Percentiles rank a stretch among this genome's conserved stretches.
Evolutionary conservation across 2,113 vertebrate genomes (phyloP).

Genomic region (Fregata magnificens): DNA sequence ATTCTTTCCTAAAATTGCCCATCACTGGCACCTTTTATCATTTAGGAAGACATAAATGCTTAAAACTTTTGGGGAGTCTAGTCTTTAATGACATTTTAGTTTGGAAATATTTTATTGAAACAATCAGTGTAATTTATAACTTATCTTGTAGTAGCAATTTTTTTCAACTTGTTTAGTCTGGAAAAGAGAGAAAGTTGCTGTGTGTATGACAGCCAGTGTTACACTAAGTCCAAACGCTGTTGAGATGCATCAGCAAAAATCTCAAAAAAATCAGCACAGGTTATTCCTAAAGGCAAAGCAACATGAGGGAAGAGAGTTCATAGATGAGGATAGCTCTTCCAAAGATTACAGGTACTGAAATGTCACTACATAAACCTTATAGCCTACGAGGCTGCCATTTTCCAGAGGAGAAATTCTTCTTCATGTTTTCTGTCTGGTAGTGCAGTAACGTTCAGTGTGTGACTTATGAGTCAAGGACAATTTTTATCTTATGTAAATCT

Average conservation of each 20-base stretch:
- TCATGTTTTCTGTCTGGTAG: neutral
- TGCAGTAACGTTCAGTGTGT: neutral
- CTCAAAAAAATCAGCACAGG: neutral
- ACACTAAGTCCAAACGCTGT: neutral
- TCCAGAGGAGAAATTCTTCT: neutral
- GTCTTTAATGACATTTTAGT: neutral
- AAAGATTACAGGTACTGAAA: neutral
- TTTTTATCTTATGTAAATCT: neutral
- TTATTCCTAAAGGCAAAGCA: neutral
- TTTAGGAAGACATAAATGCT: neutral
- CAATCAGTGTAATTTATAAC: neutral
- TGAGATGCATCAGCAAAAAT: neutral
- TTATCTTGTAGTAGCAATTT: neutral
- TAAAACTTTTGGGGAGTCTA: neutral
- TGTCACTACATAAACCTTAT: neutral
- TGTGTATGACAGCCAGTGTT: neutral
- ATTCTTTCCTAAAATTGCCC: neutral
- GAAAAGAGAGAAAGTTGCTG: neutral
- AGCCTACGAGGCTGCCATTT: neutral
- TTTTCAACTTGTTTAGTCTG: neutral
- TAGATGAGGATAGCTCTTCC: neutral
- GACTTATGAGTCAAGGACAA: neutral
- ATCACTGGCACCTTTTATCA: neutral
- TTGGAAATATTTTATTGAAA: neutral
- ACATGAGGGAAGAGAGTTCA: neutral